phyloP scores from a whole-genome alignment of 1,140 invertebrate genomes.

The Steinernema khuongi region DNA sequence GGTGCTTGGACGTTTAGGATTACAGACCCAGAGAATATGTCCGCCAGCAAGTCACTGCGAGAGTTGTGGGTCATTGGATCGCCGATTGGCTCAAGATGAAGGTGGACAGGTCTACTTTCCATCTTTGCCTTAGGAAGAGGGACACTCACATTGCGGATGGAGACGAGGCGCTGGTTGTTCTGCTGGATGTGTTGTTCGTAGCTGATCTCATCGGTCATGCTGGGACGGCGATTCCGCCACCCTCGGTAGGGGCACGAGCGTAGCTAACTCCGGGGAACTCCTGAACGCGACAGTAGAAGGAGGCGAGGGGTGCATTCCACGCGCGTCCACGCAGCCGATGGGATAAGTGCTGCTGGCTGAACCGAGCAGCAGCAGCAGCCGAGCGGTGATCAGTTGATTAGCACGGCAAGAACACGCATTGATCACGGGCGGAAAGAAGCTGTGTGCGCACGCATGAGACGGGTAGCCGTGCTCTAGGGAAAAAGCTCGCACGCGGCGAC shows the following conservation, averaged over 20 bases:
- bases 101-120: too few species aligned
- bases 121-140: too few species aligned
- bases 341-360: background rate
- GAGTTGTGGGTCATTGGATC: too few species aligned
- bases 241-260: background rate
- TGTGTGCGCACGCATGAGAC: background rate
- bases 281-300: background rate
- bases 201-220: conserved; percentile 6
- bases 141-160: background rate
- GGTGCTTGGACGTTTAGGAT: too few species aligned
- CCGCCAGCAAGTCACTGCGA: too few species aligned
- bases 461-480: conserved; percentile 4
- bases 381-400: conserved; percentile 15
- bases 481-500: conserved; percentile 16
- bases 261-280: background rate
- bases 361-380: too few species aligned
- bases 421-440: conserved; percentile 12
- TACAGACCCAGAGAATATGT: too few species aligned
- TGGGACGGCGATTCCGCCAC: conserved; percentile 4
- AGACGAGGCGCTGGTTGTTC: conserved; percentile 5
- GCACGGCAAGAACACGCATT: conserved; percentile 3
- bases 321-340: background rate
- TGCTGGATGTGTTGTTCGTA: conserved; percentile 11
- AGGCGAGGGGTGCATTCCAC: background rate
- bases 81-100: too few species aligned